Conservation (phyloP, 1,140 invertebrate genomes). For the Bombus pascuorum region DNA sequence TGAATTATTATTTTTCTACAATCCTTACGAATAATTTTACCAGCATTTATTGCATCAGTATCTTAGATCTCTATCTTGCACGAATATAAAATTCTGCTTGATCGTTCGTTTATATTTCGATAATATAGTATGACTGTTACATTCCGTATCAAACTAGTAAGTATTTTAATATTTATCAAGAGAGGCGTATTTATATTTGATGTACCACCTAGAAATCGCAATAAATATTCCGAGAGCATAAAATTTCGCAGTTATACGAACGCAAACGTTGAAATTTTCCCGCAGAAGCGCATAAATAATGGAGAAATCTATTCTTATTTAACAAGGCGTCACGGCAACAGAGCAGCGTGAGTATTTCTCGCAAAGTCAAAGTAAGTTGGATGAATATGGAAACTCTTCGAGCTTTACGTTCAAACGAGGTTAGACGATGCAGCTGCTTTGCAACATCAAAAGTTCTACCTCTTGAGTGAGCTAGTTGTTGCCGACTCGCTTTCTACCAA, state of each 20-base stretch:
- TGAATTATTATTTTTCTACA: no score
- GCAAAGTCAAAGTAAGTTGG: slow-evolving; percentile 61
- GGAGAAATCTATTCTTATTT: slow-evolving; percentile 49
- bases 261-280: not conserved
- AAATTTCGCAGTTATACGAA: not conserved
- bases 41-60: no score
- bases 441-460: slow-evolving; percentile 48
- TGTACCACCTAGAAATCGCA: not conserved
- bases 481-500: not conserved
- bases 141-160: not conserved
- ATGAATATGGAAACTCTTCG: slow-evolving; percentile 62
- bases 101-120: not conserved
- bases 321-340: slow-evolving; percentile 36
- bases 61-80: no score
- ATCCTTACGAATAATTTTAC: not conserved
- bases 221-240: not conserved
- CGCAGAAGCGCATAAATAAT: not conserved
- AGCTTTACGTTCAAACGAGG: slow-evolving; percentile 46
- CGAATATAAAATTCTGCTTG: not conserved
- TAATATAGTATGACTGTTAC: not conserved
- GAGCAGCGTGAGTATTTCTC: slow-evolving; percentile 12
- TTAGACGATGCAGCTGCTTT: slow-evolving; percentile 33
- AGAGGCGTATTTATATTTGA: not conserved
- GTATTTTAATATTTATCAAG: not conserved
- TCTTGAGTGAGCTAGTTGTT: slow-evolving; percentile 48